Conservation (phyloP, 2,113 vertebrate genomes). For the Equus quagga region DNA sequence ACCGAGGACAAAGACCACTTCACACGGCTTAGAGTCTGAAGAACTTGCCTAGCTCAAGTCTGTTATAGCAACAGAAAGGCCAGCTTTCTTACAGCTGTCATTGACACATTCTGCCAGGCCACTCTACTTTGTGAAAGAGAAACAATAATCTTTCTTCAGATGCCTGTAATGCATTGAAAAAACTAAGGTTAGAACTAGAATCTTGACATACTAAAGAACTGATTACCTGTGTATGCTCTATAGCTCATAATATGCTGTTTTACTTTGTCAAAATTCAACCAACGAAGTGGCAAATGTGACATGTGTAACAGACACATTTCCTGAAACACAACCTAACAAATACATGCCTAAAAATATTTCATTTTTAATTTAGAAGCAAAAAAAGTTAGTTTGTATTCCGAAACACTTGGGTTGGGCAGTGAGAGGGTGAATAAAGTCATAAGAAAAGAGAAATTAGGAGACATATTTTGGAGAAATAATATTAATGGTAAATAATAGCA, state of each 20-base stretch:
- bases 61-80: background rate
- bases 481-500: background rate
- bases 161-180: background rate
- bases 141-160: background rate
- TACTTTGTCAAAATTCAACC: background rate
- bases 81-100: background rate
- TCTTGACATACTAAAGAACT: background rate
- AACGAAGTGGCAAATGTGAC: background rate
- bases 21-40: background rate
- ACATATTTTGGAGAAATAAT: conserved; percentile 14
- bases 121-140: background rate
- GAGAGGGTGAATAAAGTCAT: background rate
- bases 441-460: background rate
- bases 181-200: background rate
- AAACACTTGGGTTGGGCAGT: background rate
- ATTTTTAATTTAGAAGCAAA: background rate
- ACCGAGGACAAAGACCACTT: background rate
- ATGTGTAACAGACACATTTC: background rate
- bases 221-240: background rate
- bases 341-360: background rate
- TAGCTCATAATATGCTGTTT: background rate
- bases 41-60: background rate
- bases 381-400: background rate
- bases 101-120: background rate
- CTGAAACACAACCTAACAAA: background rate